Conservation (phyloP, 1,140 invertebrate species). For the Telenomus remus region DNA sequence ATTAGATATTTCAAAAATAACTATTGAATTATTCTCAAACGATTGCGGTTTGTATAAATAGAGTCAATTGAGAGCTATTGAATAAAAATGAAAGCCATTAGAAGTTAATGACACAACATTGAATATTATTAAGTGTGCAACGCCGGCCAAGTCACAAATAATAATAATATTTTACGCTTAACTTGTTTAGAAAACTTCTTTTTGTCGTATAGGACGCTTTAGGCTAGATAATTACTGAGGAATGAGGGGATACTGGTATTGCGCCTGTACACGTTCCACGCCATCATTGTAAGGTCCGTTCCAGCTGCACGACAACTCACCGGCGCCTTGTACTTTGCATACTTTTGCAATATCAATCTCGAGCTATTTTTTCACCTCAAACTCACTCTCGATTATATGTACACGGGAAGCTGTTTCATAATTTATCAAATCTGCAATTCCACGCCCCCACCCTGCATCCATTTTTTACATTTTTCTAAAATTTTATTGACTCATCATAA, state of each 20-base stretch:
- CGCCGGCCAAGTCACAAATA: conserved; percentile 20
- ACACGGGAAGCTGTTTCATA: no score
- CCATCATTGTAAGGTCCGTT: conserved; percentile 29
- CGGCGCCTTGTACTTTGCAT: conserved; percentile 38
- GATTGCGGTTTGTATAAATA: background rate
- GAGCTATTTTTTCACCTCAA: conserved; percentile 2
- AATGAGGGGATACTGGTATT: conserved; percentile 75
- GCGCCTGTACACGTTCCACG: conserved; percentile 64
- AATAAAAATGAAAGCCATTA: conserved; percentile 20
- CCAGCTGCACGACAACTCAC: conserved; percentile 40
- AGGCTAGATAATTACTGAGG: conserved; percentile 73
- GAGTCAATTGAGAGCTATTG: background rate
- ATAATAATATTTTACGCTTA: conserved; percentile 45
- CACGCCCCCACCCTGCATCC: no score
- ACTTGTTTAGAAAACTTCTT: conserved; percentile 71
- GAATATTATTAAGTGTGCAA: conserved; percentile 29
- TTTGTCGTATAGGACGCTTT: conserved; percentile 64
- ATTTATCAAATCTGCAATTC: no score
- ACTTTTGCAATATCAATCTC: conserved; percentile 40
- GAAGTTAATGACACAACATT: conserved; percentile 19
- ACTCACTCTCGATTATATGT: conserved; percentile 6
- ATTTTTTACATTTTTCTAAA: no score
- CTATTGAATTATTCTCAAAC: no score
- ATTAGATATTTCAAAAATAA: no score
- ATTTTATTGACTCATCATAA: no score